phyloP scores from a whole-genome alignment of 2,888 invertebrate species.

The Eledona agricola region DNA sequence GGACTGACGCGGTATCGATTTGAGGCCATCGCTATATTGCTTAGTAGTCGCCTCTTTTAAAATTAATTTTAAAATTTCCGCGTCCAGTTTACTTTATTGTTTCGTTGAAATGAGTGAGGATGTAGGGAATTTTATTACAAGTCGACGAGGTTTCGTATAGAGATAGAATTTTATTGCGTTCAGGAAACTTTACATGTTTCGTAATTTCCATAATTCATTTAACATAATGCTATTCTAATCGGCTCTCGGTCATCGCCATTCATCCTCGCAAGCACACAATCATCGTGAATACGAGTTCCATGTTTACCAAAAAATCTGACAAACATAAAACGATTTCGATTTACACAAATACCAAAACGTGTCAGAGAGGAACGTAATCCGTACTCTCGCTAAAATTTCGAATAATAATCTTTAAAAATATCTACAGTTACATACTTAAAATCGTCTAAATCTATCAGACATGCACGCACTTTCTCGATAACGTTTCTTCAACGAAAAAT shows the following conservation, averaged over 20 bases:
- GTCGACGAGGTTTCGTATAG: constrained; percentile 55
- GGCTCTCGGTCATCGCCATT: constrained; percentile 39
- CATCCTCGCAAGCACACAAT: constrained; percentile 41
- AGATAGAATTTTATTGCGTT: constrained; percentile 67
- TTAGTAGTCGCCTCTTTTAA: no score
- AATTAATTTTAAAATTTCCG: no score
- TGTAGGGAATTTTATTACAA: no score
- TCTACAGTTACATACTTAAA: constrained; percentile 55
- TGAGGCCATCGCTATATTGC: no score
- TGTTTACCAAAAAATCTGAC: constrained; percentile 53
- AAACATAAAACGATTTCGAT: constrained; percentile 54
- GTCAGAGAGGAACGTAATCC: constrained; percentile 62
- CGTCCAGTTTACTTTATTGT: no score
- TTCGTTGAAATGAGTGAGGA: no score
- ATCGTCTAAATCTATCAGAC: constrained; percentile 54
- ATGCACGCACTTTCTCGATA: constrained; percentile 51
- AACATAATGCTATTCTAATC: constrained; percentile 57
- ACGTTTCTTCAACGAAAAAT: constrained; percentile 44
- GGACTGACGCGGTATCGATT: no score
- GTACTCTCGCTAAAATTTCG: constrained; percentile 61
- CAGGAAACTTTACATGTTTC: constrained; percentile 65
- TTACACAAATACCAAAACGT: constrained; percentile 55
- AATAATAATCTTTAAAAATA: constrained; percentile 57
- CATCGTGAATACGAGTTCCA: constrained; percentile 50
- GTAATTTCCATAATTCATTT: constrained; percentile 60